Evolutionary conservation across 1,140 invertebrate genomes (phyloP), one percentile per base, ranked within the genome.

Genomic region (Carcinoscorpius rotundicauda): DNA sequence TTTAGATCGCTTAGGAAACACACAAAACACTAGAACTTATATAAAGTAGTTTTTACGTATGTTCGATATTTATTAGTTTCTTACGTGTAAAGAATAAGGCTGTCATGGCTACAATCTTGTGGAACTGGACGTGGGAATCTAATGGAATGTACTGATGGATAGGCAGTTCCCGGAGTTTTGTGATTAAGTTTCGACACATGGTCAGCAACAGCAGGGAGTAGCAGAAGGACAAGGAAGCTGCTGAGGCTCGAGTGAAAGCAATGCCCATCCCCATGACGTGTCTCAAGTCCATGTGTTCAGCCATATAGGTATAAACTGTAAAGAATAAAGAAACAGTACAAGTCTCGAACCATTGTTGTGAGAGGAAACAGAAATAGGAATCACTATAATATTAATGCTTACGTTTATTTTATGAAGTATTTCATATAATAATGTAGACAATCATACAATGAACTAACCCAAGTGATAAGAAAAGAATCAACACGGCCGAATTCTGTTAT

Each of bases 191-290:
- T 56, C 95, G 83, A 6, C 93, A 97, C 91, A 99, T 98, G 8
- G 96, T 98, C 10, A 99, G 76, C 52, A 99, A 79, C 0, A 99
- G 79, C 0, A 99, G 79, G 70, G 89, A 92, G 78, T 97, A 98
- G 74, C 92, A 95, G 76, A 99, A 98, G 1, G 93, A 97, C 9
- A 99, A 77, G 0, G 92, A 92, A 1, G 94, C 94, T 0, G 95
- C 95, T 0, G 95, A 96, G 52, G 95, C 97, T 76, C 97, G 81
- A 0, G 97, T 98, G 68, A 99, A 91, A 48, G 95, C 93, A 60
- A 99, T 98, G 2, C 97, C 95, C 11, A 96, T 92, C 5, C 96
- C 95, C 93, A 98, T 98, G 56, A 99, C 93, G 72, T 97, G 93
- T 5, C 97, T 80, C 62, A 98, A 78, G 76, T 98, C 97, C 56